These are phyloP conservation scores for Stegastes partitus DNA, from an alignment of 2,113 vertebrate species.

Conservation along the genomic window DNA sequence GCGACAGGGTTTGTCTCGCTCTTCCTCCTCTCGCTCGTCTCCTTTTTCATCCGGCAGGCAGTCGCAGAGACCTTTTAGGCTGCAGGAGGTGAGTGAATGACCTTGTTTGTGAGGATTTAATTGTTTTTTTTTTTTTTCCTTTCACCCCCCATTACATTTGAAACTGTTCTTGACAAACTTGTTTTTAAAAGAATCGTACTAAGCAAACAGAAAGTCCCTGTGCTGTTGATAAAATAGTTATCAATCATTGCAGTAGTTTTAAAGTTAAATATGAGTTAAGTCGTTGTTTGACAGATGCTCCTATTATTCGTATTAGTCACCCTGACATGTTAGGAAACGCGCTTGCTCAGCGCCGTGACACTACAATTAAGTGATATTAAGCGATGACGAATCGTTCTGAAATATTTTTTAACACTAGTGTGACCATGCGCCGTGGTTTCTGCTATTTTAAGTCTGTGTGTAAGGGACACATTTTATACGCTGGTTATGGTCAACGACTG, in stretches of 20 bases:
- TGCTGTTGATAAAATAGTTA: neutral
- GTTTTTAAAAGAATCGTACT: constrained; percentile 11
- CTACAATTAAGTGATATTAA: constrained; percentile 12
- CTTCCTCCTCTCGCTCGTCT: constrained; percentile 54
- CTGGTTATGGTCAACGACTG: neutral
- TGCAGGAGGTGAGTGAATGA: constrained; percentile 73
- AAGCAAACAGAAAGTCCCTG: neutral
- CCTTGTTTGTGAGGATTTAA: constrained; percentile 32
- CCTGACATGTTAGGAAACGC: constrained; percentile 16
- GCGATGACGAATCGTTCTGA: constrained; percentile 5
- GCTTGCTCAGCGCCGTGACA: neutral
- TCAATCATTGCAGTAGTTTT: neutral
- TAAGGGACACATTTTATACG: neutral
- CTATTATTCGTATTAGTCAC: constrained; percentile 1
- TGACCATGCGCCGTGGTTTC: neutral
- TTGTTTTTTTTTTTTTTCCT: neutral
- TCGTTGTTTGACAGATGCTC: constrained; percentile 6
- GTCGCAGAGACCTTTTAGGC: constrained; percentile 37
- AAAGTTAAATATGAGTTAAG: constrained; percentile 1
- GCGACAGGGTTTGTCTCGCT: constrained; percentile 54
- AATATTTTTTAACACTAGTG: neutral
- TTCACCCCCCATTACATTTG: neutral
- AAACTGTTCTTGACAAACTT: constrained; percentile 20
- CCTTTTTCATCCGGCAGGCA: constrained; percentile 57
- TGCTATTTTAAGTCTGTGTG: neutral